Evolutionary conservation across 2,797 vertebrate species (phyloP).

Genomic region (Cryptoprocta ferox): DNA sequence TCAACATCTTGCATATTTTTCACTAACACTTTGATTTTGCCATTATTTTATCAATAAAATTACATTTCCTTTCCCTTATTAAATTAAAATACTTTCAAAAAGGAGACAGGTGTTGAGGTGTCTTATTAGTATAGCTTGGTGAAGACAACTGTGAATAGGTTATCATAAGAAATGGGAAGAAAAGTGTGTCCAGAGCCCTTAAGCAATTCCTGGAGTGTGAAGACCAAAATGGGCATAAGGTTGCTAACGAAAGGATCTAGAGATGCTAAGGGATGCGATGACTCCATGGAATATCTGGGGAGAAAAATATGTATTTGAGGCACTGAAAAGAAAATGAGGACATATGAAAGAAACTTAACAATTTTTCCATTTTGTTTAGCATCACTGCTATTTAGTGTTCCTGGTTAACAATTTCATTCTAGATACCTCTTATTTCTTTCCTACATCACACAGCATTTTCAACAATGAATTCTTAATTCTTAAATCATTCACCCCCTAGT

Average conservation of each 20-base stretch:
- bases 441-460: background rate
- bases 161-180: background rate
- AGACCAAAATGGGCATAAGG: background rate
- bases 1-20: background rate
- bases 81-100: background rate
- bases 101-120: background rate
- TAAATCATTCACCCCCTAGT: background rate
- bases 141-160: background rate
- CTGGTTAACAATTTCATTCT: background rate
- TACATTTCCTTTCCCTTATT: background rate
- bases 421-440: background rate
- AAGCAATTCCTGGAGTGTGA: background rate
- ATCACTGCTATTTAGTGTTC: background rate
- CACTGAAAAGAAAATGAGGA: background rate
- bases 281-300: background rate
- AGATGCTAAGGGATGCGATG: too few relatives aligned
- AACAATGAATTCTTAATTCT: background rate
- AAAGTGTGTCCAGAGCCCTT: background rate
- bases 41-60: background rate
- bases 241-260: background rate
- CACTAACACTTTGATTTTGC: background rate
- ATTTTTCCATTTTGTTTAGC: background rate
- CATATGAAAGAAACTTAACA: background rate
- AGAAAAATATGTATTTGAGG: background rate
- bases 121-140: background rate